Conservation (phyloP, 2,797 vertebrate species). For the Mastacembelus armatus region DNA sequence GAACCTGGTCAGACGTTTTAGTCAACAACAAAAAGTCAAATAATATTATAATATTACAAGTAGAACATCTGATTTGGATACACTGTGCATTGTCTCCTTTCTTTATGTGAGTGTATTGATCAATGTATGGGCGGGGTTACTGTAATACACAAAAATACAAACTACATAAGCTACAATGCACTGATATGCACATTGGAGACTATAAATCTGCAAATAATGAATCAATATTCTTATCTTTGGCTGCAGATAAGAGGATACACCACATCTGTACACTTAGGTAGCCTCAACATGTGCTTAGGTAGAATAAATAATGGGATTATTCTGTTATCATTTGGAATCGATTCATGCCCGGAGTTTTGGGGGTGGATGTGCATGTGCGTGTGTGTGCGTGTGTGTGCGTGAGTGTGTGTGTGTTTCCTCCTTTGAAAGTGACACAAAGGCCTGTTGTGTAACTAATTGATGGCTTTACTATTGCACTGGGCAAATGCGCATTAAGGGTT, state of each 20-base stretch:
- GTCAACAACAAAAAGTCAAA: neutral
- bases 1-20: neutral
- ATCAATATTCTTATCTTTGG: neutral
- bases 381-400: too few relatives aligned
- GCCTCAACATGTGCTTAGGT: too few relatives aligned
- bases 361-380: too few relatives aligned
- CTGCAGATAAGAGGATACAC: neutral
- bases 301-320: too few relatives aligned
- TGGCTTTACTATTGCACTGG: slow-evolving; percentile 69
- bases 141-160: slow-evolving; percentile 3
- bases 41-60: too few relatives aligned
- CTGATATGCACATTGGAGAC: neutral
- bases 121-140: neutral
- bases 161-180: neutral
- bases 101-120: too few relatives aligned
- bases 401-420: too few relatives aligned
- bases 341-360: too few relatives aligned
- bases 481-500: slow-evolving; percentile 78
- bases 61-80: too few relatives aligned
- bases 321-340: too few relatives aligned
- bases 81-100: too few relatives aligned
- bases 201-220: neutral
- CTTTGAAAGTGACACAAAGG: slow-evolving; percentile 80
- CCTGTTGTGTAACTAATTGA: slow-evolving; percentile 83
- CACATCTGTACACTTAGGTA: neutral